Evolutionary conservation across 1,140 invertebrate genomes (phyloP).

Genomic region (Hermetia illucens): DNA sequence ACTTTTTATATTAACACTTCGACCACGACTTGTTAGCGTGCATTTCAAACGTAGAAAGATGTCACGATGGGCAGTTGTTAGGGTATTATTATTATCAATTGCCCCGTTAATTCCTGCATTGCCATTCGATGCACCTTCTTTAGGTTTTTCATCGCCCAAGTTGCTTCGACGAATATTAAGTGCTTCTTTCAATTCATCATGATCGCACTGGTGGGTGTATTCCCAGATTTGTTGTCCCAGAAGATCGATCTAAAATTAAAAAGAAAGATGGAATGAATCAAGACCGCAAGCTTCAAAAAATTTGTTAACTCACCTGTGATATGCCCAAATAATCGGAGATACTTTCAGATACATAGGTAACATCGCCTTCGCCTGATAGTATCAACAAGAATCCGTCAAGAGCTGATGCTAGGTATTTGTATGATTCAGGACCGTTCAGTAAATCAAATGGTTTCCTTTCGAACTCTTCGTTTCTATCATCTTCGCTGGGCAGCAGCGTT

Average conservation of each 20-base stretch:
- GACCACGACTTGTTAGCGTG: conserved; percentile 77
- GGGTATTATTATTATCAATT: too few relatives aligned
- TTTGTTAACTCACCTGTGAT: conserved; percentile 53
- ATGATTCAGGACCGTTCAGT: conserved; percentile 15
- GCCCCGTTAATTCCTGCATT: conserved; percentile 24
- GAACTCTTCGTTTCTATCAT: neutral
- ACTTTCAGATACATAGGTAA: conserved; percentile 83
- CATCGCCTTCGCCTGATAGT: conserved; percentile 73
- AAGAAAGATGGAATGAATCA: conserved; percentile 3
- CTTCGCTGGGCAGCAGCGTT: too few relatives aligned
- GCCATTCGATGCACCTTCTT: conserved; percentile 31
- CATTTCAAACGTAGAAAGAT: conserved; percentile 82
- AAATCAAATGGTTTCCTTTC: conserved; percentile 10
- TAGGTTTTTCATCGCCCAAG: conserved; percentile 25
- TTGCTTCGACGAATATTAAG: conserved; percentile 34
- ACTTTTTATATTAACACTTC: conserved; percentile 83
- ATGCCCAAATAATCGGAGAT: conserved; percentile 79
- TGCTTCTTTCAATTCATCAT: conserved; percentile 76
- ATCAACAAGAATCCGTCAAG: conserved; percentile 80
- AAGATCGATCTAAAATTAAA: conserved; percentile 66
- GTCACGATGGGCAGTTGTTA: conserved; percentile 32
- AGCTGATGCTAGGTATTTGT: conserved; percentile 37
- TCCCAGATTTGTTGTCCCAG: conserved; percentile 89
- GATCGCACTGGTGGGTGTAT: conserved; percentile 88
- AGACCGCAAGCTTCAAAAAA: neutral